These are phyloP conservation scores for Chrysolina oricalcia DNA, from an alignment of 2,888 invertebrate genomes.

Conservation along the genomic window DNA sequence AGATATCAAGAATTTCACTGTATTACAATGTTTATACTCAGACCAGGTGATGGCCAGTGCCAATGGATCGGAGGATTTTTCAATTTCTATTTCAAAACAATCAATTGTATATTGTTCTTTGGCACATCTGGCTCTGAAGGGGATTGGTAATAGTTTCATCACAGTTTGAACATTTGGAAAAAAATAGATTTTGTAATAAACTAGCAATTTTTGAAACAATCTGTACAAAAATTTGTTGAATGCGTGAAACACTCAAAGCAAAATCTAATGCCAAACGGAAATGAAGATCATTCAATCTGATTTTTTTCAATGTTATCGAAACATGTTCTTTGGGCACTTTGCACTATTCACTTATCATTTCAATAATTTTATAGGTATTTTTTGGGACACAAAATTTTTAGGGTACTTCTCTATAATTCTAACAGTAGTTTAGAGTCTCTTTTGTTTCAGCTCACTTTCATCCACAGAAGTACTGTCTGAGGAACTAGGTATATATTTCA, in stretches of 20 bases:
- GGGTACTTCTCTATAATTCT: background rate
- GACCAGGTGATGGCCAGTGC: conserved; percentile 60
- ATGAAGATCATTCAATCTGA: background rate
- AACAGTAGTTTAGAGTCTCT: background rate
- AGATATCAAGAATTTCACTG: conserved; percentile 61
- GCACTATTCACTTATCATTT: background rate
- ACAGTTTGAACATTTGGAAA: background rate
- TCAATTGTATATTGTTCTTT: conserved; percentile 37
- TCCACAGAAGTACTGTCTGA: background rate
- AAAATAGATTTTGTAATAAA: background rate
- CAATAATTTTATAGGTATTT: background rate
- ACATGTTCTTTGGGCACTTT: background rate
- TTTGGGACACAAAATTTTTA: background rate
- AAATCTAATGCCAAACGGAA: background rate
- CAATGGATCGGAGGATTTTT: conserved; percentile 57
- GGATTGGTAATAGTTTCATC: background rate
- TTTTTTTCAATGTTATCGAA: background rate
- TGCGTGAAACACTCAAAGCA: background rate
- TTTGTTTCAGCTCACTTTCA: background rate
- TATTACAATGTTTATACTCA: conserved; percentile 60
- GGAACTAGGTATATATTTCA: background rate
- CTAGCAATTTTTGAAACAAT: too few species aligned
- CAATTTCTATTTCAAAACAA: conserved; percentile 55
- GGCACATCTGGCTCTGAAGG: background rate
- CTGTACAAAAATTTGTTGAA: background rate